phyloP scores from a whole-genome alignment of 64 coral and sea anemone species.

The Hydrozoanthus tunicans region DNA sequence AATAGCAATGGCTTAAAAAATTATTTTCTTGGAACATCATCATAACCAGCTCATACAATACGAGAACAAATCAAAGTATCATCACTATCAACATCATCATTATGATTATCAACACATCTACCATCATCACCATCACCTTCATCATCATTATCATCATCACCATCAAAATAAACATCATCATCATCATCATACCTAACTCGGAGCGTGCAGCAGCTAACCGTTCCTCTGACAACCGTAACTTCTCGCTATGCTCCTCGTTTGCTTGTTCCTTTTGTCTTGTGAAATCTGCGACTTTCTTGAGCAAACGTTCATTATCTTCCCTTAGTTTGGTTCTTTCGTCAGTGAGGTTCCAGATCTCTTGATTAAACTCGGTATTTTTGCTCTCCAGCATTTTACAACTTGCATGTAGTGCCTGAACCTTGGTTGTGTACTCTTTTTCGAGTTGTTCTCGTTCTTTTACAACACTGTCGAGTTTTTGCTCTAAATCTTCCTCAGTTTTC shows the following conservation, averaged over 20 bases:
- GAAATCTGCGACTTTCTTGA: not conserved
- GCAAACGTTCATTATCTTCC: not conserved
- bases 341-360: not conserved
- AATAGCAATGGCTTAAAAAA: not conserved
- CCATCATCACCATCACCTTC: not conserved
- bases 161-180: not conserved
- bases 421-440: not conserved
- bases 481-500: conserved; percentile 23
- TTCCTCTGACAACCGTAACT: not conserved
- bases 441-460: conserved; percentile 17
- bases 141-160: not conserved
- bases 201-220: not conserved
- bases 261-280: conserved; percentile 3
- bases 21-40: not conserved
- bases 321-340: conserved; percentile 20
- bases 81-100: not conserved
- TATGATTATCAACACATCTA: not conserved
- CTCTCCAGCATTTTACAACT: conserved; percentile 18
- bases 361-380: not conserved
- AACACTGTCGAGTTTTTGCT: not conserved
- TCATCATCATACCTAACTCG: conserved; percentile 15
- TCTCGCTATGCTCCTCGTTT: not conserved
- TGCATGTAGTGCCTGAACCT: not conserved
- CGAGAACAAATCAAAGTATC: not conserved
- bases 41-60: not conserved